These are phyloP conservation scores for Arnoldichthys spilopterus DNA, from an alignment of 2,797 vertebrate species.

Conservation along the genomic window DNA sequence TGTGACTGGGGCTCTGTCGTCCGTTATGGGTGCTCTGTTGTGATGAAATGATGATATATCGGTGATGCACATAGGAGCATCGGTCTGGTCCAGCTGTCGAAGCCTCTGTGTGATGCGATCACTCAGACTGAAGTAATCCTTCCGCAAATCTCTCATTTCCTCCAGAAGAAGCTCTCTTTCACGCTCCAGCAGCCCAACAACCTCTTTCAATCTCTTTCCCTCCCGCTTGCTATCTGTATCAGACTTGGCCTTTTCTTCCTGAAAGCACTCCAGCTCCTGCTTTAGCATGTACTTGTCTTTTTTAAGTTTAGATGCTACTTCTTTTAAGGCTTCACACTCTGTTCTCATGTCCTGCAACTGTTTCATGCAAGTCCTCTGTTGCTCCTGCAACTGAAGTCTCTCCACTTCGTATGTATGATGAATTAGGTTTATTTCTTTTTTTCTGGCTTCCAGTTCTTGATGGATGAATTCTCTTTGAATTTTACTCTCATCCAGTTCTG, in stretches of 20 bases:
- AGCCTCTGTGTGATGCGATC: slow-evolving; percentile 60
- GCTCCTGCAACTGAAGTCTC: slow-evolving; percentile 45
- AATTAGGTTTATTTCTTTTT: slow-evolving; percentile 38
- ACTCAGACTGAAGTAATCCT: slow-evolving; percentile 60
- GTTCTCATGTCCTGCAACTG: slow-evolving; percentile 33
- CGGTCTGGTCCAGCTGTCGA: slow-evolving; percentile 35
- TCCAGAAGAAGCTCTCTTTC: slow-evolving; percentile 54
- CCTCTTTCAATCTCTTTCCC: slow-evolving; percentile 44
- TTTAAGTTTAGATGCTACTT: slow-evolving; percentile 52
- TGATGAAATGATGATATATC: slow-evolving; percentile 36
- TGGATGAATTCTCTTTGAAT: slow-evolving; percentile 26
- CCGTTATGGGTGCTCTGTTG: background rate
- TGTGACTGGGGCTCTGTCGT: background rate
- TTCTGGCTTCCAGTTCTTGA: slow-evolving; percentile 42
- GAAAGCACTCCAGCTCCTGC: slow-evolving; percentile 42
- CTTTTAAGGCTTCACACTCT: slow-evolving; percentile 43
- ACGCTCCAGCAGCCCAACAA: slow-evolving; percentile 40
- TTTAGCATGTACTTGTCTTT: slow-evolving; percentile 48
- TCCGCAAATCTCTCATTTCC: slow-evolving; percentile 57
- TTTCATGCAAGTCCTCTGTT: slow-evolving; percentile 28
- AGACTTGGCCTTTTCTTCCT: slow-evolving; percentile 39
- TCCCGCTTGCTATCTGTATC: slow-evolving; percentile 29
- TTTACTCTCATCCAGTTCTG: slow-evolving; percentile 36
- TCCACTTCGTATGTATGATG: slow-evolving; percentile 37
- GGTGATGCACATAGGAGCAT: slow-evolving; percentile 46